Conservation (phyloP, 2,888 invertebrate species). For the Acleris laterana region DNA sequence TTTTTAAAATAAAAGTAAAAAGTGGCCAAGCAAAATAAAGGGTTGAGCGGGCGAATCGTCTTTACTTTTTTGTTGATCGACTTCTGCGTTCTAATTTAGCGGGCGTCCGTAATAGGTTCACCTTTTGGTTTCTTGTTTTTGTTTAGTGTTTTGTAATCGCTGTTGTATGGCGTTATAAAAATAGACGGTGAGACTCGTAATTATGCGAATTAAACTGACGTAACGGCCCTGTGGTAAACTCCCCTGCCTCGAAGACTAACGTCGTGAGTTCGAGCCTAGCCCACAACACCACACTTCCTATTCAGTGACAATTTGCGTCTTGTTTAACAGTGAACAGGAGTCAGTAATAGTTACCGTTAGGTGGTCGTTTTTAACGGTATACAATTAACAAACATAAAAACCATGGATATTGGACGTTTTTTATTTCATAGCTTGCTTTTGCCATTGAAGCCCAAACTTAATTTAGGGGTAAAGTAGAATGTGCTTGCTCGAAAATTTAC, state of each 20-base stretch:
- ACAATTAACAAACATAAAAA: no score
- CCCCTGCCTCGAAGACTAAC: not conserved
- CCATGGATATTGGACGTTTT: no score
- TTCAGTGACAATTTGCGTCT: not conserved
- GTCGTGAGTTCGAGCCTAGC: not conserved
- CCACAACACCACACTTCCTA: not conserved
- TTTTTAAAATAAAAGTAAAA: conserved; percentile 83
- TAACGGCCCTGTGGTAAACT: not conserved
- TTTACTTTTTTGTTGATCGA: conserved; percentile 68
- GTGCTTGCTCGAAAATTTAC: no score
- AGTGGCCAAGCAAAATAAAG: conserved; percentile 75
- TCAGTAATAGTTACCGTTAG: not conserved
- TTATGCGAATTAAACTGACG: not conserved
- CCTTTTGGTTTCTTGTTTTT: conserved; percentile 24
- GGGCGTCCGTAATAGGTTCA: conserved; percentile 41
- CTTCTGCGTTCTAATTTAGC: conserved; percentile 66
- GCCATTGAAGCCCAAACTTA: no score
- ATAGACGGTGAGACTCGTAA: not conserved
- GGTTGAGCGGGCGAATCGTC: conserved; percentile 73
- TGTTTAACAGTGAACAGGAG: not conserved
- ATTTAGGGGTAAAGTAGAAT: no score
- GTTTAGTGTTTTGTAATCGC: not conserved
- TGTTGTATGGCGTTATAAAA: not conserved
- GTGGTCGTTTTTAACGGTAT: no score
- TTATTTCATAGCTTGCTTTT: no score